Percentiles rank a stretch among this genome's conserved stretches.
Evolutionary conservation across 2,888 invertebrate genomes (phyloP).

Genomic region (Hypena proboscidalis): DNA sequence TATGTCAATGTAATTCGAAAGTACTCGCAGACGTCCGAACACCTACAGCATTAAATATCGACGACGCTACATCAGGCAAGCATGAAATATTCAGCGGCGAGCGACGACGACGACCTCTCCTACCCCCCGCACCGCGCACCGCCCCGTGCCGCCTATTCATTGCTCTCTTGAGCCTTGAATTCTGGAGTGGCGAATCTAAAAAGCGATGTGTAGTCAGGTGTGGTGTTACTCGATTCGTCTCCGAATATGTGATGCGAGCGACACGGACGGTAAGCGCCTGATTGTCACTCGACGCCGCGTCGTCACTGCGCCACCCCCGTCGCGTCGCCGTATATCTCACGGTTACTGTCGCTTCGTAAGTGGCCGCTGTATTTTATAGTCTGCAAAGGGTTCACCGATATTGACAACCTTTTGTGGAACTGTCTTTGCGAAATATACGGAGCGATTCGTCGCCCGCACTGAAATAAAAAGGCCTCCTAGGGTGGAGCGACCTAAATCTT

Average conservation of each 20-base stretch:
- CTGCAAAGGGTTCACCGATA: conserved; percentile 38
- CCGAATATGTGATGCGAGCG: conserved; percentile 35
- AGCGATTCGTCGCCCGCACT: conserved; percentile 24
- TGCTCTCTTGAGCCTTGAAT: conserved; percentile 51
- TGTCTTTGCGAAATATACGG: conserved; percentile 30
- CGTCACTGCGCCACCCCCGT: too few species aligned
- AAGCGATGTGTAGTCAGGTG: conserved; percentile 51
- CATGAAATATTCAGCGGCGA: conserved; percentile 49
- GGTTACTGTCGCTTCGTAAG: conserved; percentile 30
- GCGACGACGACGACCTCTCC: conserved; percentile 30
- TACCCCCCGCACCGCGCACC: conserved; percentile 4
- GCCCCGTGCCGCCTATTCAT: conserved; percentile 39
- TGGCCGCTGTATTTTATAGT: conserved; percentile 40
- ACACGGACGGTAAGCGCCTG: conserved; percentile 20
- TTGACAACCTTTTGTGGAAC: conserved; percentile 40
- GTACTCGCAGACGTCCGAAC: conserved; percentile 38
- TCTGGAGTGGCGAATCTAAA: conserved; percentile 42
- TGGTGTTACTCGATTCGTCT: conserved; percentile 26
- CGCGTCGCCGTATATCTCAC: conserved; percentile 28
- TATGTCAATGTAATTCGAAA: conserved; percentile 39
- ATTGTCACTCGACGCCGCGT: conserved; percentile 26
- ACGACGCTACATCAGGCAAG: conserved; percentile 43
- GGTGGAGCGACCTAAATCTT: conserved; percentile 26
- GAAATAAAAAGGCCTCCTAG: conserved; percentile 34
- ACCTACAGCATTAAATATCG: conserved; percentile 48